Base-by-base conservation (phyloP, 2,888 invertebrate species). In the Aphrophora alni region DNA sequence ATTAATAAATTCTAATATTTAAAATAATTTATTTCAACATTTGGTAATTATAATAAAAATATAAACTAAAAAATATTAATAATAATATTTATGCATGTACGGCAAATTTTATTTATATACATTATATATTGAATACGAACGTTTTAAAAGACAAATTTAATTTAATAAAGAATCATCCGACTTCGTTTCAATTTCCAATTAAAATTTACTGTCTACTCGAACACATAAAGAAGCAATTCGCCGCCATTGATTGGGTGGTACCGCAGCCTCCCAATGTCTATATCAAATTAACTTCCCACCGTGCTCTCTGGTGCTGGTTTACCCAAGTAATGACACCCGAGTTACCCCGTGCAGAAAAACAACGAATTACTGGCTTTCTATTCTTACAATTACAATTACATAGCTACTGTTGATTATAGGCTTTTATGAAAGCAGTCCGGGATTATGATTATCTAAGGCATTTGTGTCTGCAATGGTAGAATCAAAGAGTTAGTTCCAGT, bases 341-440 rank as follows among this genome's bases (percentile, higher is more conserved):
- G 21, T n/a, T n/a, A n/a, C n/a, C n/a, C n/a, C n/a, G n/a, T n/a
- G n/a, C 59, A 59, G 59, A 59, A 59, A 59, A 59, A 59, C 59
- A 59, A 59, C 59, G 59, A 59, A 59, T 59, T 59, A 59, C 59
- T 1, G 59, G 59, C 78, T 74, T 70, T 75, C 71, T 72, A 76
- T 76, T 80, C 80, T 71, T 75, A 76, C 76, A 80, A 80, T 80
- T 80, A 76, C 38, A 44, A 76, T 44, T 79, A 74, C 75, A 44
- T 26, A 14, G 76, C 80, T 80, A 72, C 80, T 76, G 80, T 71
- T 80, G 80, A 80, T 80, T 80, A 76, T 44, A 80, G 80, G 76
- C 80, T 76, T 80, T 80, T 80, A 80, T 51, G n/a, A 25, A 73
- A 38, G 59, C 59, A 21, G 59, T 21, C 21, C 28, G 68, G 76